Percentiles rank a stretch among this genome's conserved stretches.
phyloP scores from a whole-genome alignment of 1,140 invertebrate species.

The Alviniconcha marisindica region DNA sequence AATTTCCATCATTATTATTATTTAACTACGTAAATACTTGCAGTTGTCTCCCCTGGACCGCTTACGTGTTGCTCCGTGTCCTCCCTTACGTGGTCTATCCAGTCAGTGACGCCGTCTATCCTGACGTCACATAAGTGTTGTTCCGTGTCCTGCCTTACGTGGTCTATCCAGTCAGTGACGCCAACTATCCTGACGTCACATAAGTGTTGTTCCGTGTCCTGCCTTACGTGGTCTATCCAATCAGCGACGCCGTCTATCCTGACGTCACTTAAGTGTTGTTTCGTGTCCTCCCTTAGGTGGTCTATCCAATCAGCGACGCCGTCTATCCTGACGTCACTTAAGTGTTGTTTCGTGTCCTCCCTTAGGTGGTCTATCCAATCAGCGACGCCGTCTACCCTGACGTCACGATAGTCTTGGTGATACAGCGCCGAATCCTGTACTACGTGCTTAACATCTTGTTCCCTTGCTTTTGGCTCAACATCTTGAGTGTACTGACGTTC shows the following conservation, averaged over 20 bases:
- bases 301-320: background rate
- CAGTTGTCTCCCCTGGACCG: too few relatives aligned
- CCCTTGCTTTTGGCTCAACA: conserved; percentile 72
- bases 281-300: background rate
- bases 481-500: conserved; percentile 72
- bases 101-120: background rate
- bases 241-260: background rate
- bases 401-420: conserved; percentile 77
- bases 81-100: background rate
- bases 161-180: background rate
- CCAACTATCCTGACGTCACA: background rate
- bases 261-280: too few relatives aligned
- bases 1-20: too few relatives aligned
- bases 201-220: background rate
- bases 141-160: background rate
- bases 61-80: too few relatives aligned
- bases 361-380: conserved; percentile 61
- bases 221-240: background rate
- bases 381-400: conserved; percentile 79
- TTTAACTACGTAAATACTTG: too few relatives aligned
- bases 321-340: too few relatives aligned
- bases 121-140: background rate
- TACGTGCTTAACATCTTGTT: conserved; percentile 72
- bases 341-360: too few relatives aligned
- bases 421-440: conserved; percentile 67